Evolutionary conservation across 2,888 invertebrate genomes (phyloP).

Genomic region (Eremobia ochroleuca): DNA sequence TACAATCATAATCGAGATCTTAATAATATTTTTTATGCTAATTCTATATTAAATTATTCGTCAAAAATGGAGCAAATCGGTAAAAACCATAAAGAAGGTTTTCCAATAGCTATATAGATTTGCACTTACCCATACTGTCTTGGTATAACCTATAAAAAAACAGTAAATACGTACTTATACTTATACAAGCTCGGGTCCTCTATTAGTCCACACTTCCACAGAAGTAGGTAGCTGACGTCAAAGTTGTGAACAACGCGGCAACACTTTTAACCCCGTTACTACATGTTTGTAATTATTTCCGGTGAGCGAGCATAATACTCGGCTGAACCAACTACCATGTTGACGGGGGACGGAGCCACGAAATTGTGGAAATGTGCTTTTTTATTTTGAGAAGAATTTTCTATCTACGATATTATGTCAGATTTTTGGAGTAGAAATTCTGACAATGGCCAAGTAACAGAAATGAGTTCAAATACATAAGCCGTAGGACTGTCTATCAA

Average conservation of each 20-base stretch:
- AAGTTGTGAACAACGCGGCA: conserved; percentile 56
- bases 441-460: no score
- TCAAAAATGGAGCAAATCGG: no score
- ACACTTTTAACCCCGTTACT: conserved; percentile 66
- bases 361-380: conserved; percentile 18
- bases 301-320: conserved; percentile 66
- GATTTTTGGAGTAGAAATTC: not conserved
- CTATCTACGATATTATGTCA: not conserved
- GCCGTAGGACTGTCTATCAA: no score
- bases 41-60: no score
- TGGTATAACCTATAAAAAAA: not conserved
- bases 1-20: no score
- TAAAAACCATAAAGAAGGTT: no score
- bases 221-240: conserved; percentile 2
- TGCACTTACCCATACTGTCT: not conserved
- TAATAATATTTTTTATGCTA: no score
- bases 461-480: no score
- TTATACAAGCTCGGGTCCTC: not conserved
- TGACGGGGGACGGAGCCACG: conserved; percentile 62
- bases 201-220: conserved; percentile 1
- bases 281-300: conserved; percentile 70
- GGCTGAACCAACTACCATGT: conserved; percentile 57
- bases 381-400: not conserved
- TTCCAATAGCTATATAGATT: not conserved
- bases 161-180: not conserved